Evolutionary conservation across 2,888 invertebrate genomes (phyloP).

Genomic region (Dynastes grantii): DNA sequence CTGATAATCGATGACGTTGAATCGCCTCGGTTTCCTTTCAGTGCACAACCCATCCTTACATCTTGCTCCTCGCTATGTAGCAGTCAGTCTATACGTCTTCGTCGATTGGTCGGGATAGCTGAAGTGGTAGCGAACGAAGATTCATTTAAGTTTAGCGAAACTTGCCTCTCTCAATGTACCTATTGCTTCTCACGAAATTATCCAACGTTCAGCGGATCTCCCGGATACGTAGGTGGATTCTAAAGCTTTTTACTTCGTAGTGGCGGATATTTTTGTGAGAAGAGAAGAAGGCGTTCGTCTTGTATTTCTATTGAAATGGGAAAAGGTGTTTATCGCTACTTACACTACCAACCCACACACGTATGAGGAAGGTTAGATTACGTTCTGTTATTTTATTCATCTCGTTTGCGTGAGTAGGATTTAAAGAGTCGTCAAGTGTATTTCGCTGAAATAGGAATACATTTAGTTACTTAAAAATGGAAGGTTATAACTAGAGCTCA

Average conservation of each 20-base stretch:
- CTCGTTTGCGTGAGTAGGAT: background rate
- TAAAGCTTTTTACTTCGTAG: background rate
- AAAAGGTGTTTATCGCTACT: background rate
- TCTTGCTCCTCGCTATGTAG: background rate
- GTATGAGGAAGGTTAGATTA: background rate
- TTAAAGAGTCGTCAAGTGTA: no score
- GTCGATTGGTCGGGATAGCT: background rate
- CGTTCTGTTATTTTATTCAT: background rate
- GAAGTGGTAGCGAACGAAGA: conserved; percentile 1
- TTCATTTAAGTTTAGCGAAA: background rate
- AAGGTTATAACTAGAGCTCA: no score
- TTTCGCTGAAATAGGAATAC: no score
- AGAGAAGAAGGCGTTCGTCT: background rate
- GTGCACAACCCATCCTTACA: background rate
- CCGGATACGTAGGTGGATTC: background rate
- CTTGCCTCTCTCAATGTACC: background rate
- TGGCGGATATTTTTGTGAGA: background rate
- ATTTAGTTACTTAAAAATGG: no score
- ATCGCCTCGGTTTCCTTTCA: background rate
- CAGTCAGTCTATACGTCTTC: background rate
- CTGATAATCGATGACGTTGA: background rate
- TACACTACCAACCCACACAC: background rate
- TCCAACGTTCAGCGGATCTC: background rate
- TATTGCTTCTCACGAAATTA: background rate
- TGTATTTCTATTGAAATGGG: no score